These are phyloP conservation scores for Lasioglossum albipes DNA, from an alignment of 1,140 invertebrate genomes.

Conservation along the genomic window DNA sequence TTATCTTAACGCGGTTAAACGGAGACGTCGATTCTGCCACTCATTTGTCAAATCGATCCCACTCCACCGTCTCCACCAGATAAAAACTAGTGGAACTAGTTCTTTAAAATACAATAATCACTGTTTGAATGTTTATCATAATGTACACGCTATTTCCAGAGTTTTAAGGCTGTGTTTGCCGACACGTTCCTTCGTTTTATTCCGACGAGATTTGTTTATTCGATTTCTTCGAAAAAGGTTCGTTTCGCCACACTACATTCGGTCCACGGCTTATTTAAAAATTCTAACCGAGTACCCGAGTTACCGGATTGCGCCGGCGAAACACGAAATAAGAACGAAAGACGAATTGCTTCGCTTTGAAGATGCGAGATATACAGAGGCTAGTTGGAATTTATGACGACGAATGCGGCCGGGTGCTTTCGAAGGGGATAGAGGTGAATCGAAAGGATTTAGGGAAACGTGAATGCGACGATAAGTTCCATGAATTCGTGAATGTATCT, in stretches of 20 bases:
- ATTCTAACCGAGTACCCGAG: background rate
- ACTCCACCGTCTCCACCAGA: no score
- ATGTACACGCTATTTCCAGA: no score
- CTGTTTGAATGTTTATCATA: no score
- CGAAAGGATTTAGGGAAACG: background rate
- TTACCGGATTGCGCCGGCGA: background rate
- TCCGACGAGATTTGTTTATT: no score
- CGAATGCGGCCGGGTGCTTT: background rate
- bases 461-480: background rate
- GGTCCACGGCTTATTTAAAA: background rate
- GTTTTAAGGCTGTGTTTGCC: no score
- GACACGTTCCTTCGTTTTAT: no score
- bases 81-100: no score
- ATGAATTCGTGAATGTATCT: slow-evolving; percentile 10
- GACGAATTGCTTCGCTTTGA: slow-evolving; percentile 5
- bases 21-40: no score
- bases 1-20: no score
- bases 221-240: no score
- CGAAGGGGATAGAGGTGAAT: background rate
- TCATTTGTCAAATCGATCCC: no score
- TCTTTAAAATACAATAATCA: no score
- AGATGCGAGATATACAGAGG: background rate
- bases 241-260: background rate
- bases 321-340: background rate
- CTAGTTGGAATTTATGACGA: slow-evolving; percentile 19